These are phyloP conservation scores for Bolborhynchus lineola DNA, from an alignment of 2,113 vertebrate species.

Conservation along the genomic window DNA sequence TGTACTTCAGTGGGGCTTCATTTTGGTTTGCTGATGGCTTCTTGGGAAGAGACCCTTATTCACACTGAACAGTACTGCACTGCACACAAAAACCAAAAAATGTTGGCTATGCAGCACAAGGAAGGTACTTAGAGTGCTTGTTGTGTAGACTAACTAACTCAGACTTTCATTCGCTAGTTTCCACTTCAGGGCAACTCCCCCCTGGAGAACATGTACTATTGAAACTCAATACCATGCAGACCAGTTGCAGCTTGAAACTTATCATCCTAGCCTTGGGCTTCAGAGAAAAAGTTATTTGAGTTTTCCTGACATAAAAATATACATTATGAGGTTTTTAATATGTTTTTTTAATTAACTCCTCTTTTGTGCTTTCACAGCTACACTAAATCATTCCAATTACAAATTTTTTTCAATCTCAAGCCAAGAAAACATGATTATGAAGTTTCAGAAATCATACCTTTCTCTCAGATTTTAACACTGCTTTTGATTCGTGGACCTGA, in stretches of 20 bases:
- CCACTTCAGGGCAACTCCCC: conserved; percentile 2
- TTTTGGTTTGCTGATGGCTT: neutral
- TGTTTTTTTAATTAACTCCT: conserved; percentile 66
- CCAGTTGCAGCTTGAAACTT: conserved; percentile 37
- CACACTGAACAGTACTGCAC: neutral
- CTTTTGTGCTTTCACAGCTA: conserved; percentile 55
- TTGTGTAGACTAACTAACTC: neutral
- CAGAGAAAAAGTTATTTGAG: conserved; percentile 29
- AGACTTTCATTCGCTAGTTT: conserved; percentile 30
- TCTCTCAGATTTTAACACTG: neutral
- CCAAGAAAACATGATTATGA: conserved; percentile 44
- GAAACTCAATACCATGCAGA: conserved; percentile 37
- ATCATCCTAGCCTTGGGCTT: conserved; percentile 31
- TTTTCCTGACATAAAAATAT: conserved; percentile 45
- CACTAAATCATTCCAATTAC: conserved; percentile 57
- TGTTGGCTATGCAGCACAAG: neutral
- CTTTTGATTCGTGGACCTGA: conserved; percentile 23
- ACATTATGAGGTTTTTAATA: conserved; percentile 63
- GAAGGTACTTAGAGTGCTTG: neutral
- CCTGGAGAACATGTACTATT: conserved; percentile 45
- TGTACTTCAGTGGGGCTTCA: neutral
- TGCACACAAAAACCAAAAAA: neutral
- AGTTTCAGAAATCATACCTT: conserved; percentile 35
- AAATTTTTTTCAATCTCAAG: conserved; percentile 52
- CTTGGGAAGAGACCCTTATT: neutral